phyloP scores from a whole-genome alignment of 2,888 invertebrate genomes.

The Synanthedon formicaeformis region DNA sequence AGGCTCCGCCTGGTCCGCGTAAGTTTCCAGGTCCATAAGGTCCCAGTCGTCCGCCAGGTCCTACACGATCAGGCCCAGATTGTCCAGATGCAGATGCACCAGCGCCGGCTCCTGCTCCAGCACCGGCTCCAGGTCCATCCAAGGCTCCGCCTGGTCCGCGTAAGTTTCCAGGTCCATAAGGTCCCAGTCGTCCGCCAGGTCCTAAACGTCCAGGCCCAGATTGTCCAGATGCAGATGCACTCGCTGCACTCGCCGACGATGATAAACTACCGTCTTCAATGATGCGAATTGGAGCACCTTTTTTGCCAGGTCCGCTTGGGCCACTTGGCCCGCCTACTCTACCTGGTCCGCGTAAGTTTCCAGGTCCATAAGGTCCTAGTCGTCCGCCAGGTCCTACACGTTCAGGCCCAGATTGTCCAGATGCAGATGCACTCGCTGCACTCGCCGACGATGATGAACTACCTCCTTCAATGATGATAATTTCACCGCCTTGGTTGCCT shows the following conservation, averaged over 20 bases:
- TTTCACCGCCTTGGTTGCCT: not conserved
- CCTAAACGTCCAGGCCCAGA: too few relatives aligned
- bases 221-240: not conserved
- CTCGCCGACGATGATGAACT: not conserved
- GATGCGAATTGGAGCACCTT: constrained; percentile 5
- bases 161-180: constrained; percentile 1
- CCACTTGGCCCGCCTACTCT: not conserved
- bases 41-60: not conserved
- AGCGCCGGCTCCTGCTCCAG: too few relatives aligned
- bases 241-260: not conserved
- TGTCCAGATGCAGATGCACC: constrained; percentile 1
- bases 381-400: too few relatives aligned
- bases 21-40: constrained; percentile 1
- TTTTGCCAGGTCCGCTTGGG: not conserved
- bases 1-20: not conserved
- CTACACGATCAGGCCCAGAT: too few relatives aligned
- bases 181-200: too few relatives aligned
- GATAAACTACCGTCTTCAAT: constrained; percentile 6
- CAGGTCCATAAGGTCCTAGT: constrained; percentile 1
- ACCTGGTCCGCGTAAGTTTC: constrained; percentile 1
- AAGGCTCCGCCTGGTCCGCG: constrained; percentile 1
- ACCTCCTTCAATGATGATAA: constrained; percentile 3
- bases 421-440: constrained; percentile 11
- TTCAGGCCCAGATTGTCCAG: not conserved
- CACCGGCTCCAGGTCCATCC: too few relatives aligned